Conservation (phyloP, 1,140 invertebrate species). For the Orchestia grillus region DNA sequence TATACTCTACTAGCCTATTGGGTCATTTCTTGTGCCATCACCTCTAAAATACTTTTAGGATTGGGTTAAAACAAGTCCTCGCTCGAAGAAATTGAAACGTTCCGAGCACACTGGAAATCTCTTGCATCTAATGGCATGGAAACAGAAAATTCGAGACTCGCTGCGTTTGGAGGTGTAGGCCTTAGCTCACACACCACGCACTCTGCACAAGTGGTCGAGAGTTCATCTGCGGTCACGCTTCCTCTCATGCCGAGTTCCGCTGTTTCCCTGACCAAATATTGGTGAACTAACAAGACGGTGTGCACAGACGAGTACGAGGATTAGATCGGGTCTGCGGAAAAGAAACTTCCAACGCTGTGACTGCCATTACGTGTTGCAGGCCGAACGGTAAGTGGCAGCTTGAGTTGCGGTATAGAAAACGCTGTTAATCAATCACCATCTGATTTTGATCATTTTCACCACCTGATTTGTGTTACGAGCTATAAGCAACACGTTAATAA, state of each 20-base stretch:
- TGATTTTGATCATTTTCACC: background rate
- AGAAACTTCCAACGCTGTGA: background rate
- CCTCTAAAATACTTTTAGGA: no score
- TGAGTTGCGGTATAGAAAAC: no score
- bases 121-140: background rate
- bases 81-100: no score
- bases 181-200: background rate
- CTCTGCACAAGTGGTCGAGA: background rate
- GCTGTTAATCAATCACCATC: background rate
- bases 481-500: background rate
- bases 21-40: no score
- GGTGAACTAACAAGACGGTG: background rate
- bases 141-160: background rate
- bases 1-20: no score
- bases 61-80: no score
- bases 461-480: background rate
- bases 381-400: no score
- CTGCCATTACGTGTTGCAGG: background rate
- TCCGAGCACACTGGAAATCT: background rate
- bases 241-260: background rate
- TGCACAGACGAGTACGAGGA: background rate
- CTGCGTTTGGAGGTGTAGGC: background rate
- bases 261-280: background rate
- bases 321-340: background rate
- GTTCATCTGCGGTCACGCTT: background rate